Base-by-base conservation (phyloP, 2,113 vertebrate species). In the Rhegmatorhina hoffmannsi region DNA sequence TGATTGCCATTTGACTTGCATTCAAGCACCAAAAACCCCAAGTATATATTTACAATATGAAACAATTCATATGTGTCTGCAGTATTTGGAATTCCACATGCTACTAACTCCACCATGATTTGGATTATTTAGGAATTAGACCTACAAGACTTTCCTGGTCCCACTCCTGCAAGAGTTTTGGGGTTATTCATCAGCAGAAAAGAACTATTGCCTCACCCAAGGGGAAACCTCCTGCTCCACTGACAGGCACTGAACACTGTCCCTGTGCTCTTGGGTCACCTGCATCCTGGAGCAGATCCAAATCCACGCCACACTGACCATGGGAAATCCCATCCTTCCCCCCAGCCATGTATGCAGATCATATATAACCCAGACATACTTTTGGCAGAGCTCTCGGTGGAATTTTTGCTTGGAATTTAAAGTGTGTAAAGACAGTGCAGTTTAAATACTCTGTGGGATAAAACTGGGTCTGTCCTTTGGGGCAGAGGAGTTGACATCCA, bases 351-450 rank as follows among this genome's bases (percentile, higher is more conserved):
- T 10, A 8, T 10, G 46, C 1, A 46, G 8, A 34, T 10, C 40
- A 43, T 28, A 5, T 6, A 40, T 20, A 90, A 62, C 15, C 36
- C 63, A 84, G 55, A 69, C 55, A 38, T 20, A 24, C 24, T 82
- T 74, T 12, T 78, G 79, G 74, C 70, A 85, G 47, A 44, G 40
- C 11, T 60, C 69, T 77, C 6, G 0, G 2, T 33, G 60, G 83
- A 84, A n/a, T 75, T 85, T 34, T 62, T 62, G 36, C 13, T 59
- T 66, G 31, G 83, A 81, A 76, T 87, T 60, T 56, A 9, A 55
- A 70, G 40, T 8, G 8, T 0, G 0, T 38, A 44, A 47, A 46
- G 55, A 25, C 7, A 26, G 3, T 19, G 9, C 13, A 18, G 12
- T 47, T 55, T 26, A 8, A 66, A 50, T 33, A 17, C 8, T 40